These are phyloP conservation scores for Epinephelus moara DNA, from an alignment of 2,113 vertebrate species.

Conservation along the genomic window DNA sequence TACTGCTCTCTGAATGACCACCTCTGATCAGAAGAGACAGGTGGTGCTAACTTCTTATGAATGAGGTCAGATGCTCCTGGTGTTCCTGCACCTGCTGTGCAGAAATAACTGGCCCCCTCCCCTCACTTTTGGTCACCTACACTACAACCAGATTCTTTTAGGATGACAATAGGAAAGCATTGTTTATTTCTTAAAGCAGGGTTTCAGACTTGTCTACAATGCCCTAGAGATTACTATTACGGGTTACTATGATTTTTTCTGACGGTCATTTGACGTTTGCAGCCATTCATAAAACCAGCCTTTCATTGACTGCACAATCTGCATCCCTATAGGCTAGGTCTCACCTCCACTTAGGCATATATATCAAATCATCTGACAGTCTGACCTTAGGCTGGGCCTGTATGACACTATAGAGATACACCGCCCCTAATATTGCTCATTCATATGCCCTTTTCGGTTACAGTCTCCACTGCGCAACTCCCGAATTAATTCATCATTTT, in stretches of 20 bases:
- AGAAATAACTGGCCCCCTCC: background rate
- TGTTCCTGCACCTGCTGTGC: background rate
- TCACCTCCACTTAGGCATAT: conserved; percentile 10
- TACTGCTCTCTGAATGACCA: background rate
- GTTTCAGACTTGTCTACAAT: background rate
- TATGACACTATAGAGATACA: conserved; percentile 34
- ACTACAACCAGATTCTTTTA: background rate
- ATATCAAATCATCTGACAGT: conserved; percentile 4
- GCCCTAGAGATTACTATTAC: conserved; percentile 7
- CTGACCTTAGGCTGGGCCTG: conserved; percentile 58
- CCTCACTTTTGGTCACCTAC: background rate
- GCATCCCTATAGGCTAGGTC: conserved; percentile 19
- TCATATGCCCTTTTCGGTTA: conserved; percentile 42
- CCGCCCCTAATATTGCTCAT: conserved; percentile 45
- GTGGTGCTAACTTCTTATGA: conserved; percentile 31
- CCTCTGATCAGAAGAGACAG: background rate
- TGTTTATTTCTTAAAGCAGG: background rate
- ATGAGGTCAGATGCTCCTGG: conserved; percentile 38
- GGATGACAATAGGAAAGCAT: background rate
- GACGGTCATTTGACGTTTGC: conserved; percentile 21
- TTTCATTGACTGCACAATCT: conserved; percentile 47
- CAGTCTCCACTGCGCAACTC: conserved; percentile 65
- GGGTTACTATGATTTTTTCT: conserved; percentile 10
- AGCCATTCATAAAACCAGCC: conserved; percentile 74
- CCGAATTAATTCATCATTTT: conserved; percentile 25